Evolutionary conservation across 2,113 vertebrate species (phyloP).

Genomic region (Dicerorhinus sumatrensis): DNA sequence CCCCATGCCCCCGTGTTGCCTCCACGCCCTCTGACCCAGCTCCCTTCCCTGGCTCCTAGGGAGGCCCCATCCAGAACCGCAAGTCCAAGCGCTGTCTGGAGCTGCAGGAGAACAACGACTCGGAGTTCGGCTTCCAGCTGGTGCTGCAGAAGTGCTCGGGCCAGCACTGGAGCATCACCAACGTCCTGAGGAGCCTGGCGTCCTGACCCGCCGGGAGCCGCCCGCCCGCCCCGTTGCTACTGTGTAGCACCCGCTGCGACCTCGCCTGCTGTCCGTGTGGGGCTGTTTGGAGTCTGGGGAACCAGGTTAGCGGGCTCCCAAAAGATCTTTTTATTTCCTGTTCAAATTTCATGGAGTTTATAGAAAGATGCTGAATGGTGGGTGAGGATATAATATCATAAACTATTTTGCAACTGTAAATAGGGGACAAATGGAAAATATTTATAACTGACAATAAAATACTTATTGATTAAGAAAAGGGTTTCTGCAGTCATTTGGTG

Average conservation of each 20-base stretch:
- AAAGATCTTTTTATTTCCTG: conserved; percentile 89
- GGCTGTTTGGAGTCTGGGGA: conserved; percentile 84
- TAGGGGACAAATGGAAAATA: conserved; percentile 90
- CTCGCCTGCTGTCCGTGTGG: conserved; percentile 89
- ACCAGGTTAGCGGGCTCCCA: conserved; percentile 88
- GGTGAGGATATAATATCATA: conserved; percentile 88
- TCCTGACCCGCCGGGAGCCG: conserved; percentile 84
- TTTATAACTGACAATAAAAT: conserved; percentile 95
- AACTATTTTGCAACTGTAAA: conserved; percentile 96
- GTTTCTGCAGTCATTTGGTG: neutral
- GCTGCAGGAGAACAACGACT: conserved; percentile 94
- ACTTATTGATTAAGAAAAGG: conserved; percentile 86
- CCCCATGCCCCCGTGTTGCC: too few relatives aligned
- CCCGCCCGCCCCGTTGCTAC: conserved; percentile 92
- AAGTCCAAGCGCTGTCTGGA: conserved; percentile 98
- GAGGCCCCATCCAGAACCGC: conserved; percentile 97
- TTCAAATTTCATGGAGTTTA: conserved; percentile 90
- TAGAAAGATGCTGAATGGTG: conserved; percentile 86
- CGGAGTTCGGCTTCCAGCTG: conserved; percentile 96
- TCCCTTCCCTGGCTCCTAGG: conserved; percentile 85
- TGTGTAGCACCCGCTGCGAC: conserved; percentile 93
- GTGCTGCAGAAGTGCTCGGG: conserved; percentile 96
- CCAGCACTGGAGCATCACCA: conserved; percentile 97
- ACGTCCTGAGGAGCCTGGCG: conserved; percentile 90
- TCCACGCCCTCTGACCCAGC: neutral